Percentiles rank a stretch among this genome's conserved stretches.
Conservation (phyloP, 2,113 vertebrate genomes). For the Pogonocichla stellata region DNA sequence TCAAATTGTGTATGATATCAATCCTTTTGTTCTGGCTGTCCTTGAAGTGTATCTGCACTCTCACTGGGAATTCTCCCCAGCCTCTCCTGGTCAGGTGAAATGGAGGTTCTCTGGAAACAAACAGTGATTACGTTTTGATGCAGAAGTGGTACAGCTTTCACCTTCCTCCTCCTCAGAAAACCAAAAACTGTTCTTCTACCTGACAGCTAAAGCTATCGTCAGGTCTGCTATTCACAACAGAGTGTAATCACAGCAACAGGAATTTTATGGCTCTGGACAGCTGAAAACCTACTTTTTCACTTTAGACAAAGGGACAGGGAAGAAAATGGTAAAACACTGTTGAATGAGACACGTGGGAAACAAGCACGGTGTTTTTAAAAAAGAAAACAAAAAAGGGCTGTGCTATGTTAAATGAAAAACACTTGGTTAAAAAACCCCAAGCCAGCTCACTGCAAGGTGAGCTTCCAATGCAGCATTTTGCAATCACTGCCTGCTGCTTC, state of each 20-base stretch:
- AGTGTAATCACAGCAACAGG: background rate
- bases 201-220: background rate
- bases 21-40: constrained; percentile 97
- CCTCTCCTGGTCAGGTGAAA: constrained; percentile 97
- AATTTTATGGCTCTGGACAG: background rate
- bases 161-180: background rate
- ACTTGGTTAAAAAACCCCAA: background rate
- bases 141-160: background rate
- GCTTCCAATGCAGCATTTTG: background rate
- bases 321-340: background rate
- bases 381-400: background rate
- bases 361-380: background rate
- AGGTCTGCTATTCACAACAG: background rate
- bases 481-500: background rate
- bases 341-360: background rate
- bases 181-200: background rate
- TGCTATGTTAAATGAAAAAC: background rate
- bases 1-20: constrained; percentile 97
- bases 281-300: background rate
- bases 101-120: constrained; percentile 87
- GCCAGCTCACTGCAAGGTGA: background rate
- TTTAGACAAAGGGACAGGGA: background rate
- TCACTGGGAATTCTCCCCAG: constrained; percentile 98
- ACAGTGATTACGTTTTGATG: background rate
- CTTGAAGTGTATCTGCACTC: constrained; percentile 98